Conservation (phyloP, 23 tunicate genomes). For the Halocynthia roretzi region DNA sequence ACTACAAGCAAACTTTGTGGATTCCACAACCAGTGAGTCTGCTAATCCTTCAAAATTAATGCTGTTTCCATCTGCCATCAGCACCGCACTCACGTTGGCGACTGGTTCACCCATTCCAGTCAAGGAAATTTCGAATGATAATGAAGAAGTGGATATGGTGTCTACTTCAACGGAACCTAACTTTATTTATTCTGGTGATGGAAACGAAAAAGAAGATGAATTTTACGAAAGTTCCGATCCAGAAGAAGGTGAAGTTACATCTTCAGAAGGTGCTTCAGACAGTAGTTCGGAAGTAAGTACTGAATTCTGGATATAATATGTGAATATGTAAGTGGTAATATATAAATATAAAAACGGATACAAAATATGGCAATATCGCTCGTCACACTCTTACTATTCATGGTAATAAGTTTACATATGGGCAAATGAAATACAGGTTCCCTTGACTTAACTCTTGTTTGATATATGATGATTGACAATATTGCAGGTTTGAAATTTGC, state of each 20-base stretch:
- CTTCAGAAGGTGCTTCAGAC: no score
- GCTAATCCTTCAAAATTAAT: not conserved
- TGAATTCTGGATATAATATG: no score
- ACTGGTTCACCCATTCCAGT: not conserved
- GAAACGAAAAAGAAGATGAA: not conserved
- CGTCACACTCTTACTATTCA: not conserved
- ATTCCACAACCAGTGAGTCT: slow-evolving; percentile 60
- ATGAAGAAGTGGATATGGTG: not conserved
- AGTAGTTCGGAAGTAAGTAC: no score
- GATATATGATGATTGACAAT: no score
- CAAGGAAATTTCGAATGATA: not conserved
- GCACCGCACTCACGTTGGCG: slow-evolving; percentile 2
- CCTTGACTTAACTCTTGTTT: no score
- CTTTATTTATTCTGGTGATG: not conserved
- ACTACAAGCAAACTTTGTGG: slow-evolving; percentile 67
- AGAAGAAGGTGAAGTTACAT: slow-evolving; percentile 45
- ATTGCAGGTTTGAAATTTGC: no score
- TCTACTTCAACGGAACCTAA: slow-evolving; percentile 9
- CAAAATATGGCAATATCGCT: not conserved
- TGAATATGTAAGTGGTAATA: no score
- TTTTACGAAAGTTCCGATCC: slow-evolving; percentile 12
- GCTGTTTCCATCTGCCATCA: slow-evolving; percentile 27
- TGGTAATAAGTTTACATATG: no score
- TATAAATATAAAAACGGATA: no score
- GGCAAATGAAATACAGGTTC: no score